phyloP scores from a whole-genome alignment of 2,888 invertebrate genomes.

The Trachelus iudaicus region DNA sequence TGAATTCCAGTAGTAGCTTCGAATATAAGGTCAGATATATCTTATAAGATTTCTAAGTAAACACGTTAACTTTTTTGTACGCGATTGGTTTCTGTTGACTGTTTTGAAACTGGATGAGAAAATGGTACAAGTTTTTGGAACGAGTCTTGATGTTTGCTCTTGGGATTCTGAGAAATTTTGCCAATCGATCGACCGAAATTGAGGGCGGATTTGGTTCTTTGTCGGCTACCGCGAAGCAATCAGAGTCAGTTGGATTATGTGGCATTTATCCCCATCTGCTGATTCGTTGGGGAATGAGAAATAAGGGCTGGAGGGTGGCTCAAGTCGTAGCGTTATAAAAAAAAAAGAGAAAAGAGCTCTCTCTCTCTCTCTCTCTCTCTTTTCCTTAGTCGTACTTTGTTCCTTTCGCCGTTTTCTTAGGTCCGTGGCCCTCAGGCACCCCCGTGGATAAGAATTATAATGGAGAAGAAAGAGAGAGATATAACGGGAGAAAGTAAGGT shows the following conservation, averaged over 20 bases:
- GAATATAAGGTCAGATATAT: too few species aligned
- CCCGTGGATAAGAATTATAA: not conserved
- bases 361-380: not conserved
- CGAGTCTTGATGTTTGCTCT: too few species aligned
- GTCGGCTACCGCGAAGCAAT: constrained; percentile 38
- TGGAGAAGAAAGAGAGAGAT: constrained; percentile 23
- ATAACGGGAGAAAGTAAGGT: constrained; percentile 1
- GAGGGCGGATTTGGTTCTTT: not conserved
- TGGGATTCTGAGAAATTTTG: too few species aligned
- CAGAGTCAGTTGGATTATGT: constrained; percentile 49
- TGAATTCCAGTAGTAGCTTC: too few species aligned
- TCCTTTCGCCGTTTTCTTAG: not conserved
- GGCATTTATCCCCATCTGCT: constrained; percentile 48
- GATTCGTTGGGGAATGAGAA: constrained; percentile 30
- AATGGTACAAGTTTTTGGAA: too few species aligned
- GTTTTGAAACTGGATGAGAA: too few species aligned
- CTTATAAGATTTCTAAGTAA: too few species aligned
- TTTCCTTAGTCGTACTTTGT: not conserved
- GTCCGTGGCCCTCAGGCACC: not conserved
- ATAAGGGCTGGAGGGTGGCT: not conserved
- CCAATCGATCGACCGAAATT: not conserved
- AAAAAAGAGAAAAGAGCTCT: constrained; percentile 10
- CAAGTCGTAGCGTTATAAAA: not conserved
- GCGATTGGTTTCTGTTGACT: constrained; percentile 28
- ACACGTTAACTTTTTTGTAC: constrained; percentile 28